A percentile compares a stretch with the other conserved stretches of the same genome.
Conservation (phyloP, 2,888 invertebrate genomes). For the Tuta absoluta region DNA sequence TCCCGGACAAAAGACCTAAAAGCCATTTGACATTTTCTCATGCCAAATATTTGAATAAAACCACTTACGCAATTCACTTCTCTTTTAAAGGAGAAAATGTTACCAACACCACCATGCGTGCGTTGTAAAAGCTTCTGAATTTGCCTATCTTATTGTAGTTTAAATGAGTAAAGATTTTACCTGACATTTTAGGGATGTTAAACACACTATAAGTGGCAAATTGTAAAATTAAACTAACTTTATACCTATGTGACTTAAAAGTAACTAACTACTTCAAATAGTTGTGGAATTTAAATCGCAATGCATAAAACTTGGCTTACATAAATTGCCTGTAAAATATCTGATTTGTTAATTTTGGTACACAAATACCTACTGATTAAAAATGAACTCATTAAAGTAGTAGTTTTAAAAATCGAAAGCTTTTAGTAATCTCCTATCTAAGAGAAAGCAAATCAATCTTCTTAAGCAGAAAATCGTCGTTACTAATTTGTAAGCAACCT, state of each 20-base stretch:
- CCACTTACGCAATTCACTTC: conserved; percentile 52
- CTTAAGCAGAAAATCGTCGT: background rate
- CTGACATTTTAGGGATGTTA: background rate
- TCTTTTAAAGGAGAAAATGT: conserved; percentile 41
- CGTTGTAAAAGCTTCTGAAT: background rate
- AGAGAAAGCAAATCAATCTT: background rate
- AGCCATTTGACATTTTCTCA: conserved; percentile 57
- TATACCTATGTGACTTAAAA: too few species aligned
- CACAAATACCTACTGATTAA: too few species aligned
- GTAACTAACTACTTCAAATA: too few species aligned
- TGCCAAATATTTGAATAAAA: conserved; percentile 58
- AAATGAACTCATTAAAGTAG: background rate
- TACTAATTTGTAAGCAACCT: conserved; percentile 4
- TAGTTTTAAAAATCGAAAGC: background rate
- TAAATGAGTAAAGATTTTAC: background rate
- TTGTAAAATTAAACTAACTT: too few species aligned
- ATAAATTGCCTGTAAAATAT: too few species aligned
- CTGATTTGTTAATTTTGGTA: too few species aligned
- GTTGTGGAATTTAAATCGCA: too few species aligned
- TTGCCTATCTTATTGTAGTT: background rate
- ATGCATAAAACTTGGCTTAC: too few species aligned
- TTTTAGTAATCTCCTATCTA: background rate
- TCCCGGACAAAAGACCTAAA: conserved; percentile 49
- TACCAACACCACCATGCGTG: conserved; percentile 38
- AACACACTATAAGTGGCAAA: too few species aligned